Conservation (phyloP, 1,140 invertebrate genomes). For the Planococcus citri region DNA sequence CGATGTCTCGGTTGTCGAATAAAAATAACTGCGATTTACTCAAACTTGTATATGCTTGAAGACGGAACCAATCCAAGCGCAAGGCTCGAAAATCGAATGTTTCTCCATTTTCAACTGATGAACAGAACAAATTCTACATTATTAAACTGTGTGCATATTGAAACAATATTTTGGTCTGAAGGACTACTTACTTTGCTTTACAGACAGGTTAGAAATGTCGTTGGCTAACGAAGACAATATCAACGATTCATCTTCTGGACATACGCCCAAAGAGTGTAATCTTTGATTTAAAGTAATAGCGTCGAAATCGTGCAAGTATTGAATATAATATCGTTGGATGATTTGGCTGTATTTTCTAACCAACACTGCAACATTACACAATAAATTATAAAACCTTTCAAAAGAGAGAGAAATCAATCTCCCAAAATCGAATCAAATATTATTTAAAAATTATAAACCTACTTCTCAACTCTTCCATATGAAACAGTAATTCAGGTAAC, state of each 20-base stretch:
- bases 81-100: constrained; percentile 91
- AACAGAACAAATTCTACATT: constrained; percentile 25
- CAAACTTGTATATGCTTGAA: constrained; percentile 89
- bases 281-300: constrained; percentile 81
- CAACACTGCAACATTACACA: constrained; percentile 43
- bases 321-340: constrained; percentile 94
- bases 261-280: constrained; percentile 72
- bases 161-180: constrained; percentile 7
- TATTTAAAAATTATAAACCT: not conserved
- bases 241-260: constrained; percentile 87
- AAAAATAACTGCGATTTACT: constrained; percentile 68
- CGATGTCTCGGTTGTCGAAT: constrained; percentile 74
- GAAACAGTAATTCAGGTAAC: constrained; percentile 91
- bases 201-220: constrained; percentile 69
- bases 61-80: constrained; percentile 90
- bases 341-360: constrained; percentile 93
- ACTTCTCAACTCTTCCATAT: constrained; percentile 88
- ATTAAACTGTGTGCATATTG: not conserved
- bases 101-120: constrained; percentile 83
- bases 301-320: constrained; percentile 92
- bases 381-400: constrained; percentile 13
- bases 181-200: constrained; percentile 61
- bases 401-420: not conserved
- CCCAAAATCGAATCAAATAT: not conserved
- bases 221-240: constrained; percentile 88